Evolutionary conservation across 2,113 vertebrate species (phyloP), one percentile per base, ranked within the genome.

Genomic region (Hippocampus abdominalis): DNA sequence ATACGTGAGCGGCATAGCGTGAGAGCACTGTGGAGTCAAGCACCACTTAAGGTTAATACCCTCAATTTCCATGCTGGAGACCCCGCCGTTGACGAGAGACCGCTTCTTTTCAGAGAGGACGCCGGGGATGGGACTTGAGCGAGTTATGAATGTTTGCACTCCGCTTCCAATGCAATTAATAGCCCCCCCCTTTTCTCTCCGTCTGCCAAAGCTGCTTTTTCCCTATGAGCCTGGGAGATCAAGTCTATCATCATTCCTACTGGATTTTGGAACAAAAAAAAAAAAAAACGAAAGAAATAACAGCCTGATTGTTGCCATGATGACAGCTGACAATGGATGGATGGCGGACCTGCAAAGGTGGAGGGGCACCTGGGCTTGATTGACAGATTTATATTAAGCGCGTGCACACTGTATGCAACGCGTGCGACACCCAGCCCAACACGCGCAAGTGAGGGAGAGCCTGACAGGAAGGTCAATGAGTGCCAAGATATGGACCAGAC

Each of bases 371-470:
- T 53, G 23, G 74, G 67, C 15, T 51, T 88, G 87, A 91, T 71
- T 83, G 87, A 85, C 89, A 85, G 83, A 72, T 81, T 36, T 36
- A 72, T 86, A 88, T 88, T 81, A 90, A 81, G 74, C 81, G 81
- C 72, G 87, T 86, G 89, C 88, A 83, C 83, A 73, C 68, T 70
- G 79, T 44, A 7, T 12, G 7, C 32, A 1, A 46, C 13, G 3
- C 1, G 48, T 51, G 15, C 7, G 2, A 7, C 48, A 16, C 21
- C 20, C 49, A 5, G 18, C 8, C 6, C 13, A 3, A 15, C 44
- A 9, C 40, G 4, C 15, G 15, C 44, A 27, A 12, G 25, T 51
- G 29, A 70, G 62, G 66, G 78, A 69, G 32, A 71, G 75, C 68
- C 74, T 71, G 73, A 72, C 60, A 66, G 23, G 54, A 57, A 59